These are phyloP conservation scores for Aulostomus chinensis DNA, from an alignment of 2,797 vertebrate species.

Conservation along the genomic window DNA sequence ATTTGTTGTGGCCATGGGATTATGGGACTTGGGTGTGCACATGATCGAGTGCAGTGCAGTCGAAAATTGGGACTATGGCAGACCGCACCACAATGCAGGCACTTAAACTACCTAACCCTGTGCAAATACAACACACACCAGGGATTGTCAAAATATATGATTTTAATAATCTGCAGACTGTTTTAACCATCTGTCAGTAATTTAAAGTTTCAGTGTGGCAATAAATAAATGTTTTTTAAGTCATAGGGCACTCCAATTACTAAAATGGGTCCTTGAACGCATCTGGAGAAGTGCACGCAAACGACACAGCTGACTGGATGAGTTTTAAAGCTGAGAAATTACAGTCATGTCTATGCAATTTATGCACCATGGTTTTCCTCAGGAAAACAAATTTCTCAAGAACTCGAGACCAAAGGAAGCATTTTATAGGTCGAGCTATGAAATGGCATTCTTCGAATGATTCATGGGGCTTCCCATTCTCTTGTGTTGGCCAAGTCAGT, in stretches of 20 bases:
- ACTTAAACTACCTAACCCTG: not conserved
- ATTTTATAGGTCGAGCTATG: not conserved
- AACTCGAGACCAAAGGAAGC: not conserved
- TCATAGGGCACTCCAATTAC: too few relatives aligned
- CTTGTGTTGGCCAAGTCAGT: conserved; percentile 39
- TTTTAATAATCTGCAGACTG: too few relatives aligned
- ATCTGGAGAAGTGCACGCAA: not conserved
- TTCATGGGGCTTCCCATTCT: conserved; percentile 53
- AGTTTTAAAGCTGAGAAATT: not conserved
- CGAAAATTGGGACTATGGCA: not conserved
- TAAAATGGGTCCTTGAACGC: too few relatives aligned
- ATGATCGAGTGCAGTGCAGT: conserved; percentile 33
- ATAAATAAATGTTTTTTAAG: too few relatives aligned
- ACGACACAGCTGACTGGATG: not conserved
- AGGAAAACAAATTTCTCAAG: conserved; percentile 7
- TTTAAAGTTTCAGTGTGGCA: too few relatives aligned
- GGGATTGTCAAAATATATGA: not conserved
- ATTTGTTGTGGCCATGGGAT: conserved; percentile 45
- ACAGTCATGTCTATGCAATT: not conserved
- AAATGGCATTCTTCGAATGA: conserved; percentile 44
- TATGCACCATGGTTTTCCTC: not conserved
- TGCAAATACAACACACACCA: not conserved
- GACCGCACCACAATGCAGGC: not conserved
- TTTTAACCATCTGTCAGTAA: too few relatives aligned
- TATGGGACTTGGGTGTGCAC: conserved; percentile 30